phyloP scores from a whole-genome alignment of 2,797 vertebrate genomes.

The Gallinago stenura region DNA sequence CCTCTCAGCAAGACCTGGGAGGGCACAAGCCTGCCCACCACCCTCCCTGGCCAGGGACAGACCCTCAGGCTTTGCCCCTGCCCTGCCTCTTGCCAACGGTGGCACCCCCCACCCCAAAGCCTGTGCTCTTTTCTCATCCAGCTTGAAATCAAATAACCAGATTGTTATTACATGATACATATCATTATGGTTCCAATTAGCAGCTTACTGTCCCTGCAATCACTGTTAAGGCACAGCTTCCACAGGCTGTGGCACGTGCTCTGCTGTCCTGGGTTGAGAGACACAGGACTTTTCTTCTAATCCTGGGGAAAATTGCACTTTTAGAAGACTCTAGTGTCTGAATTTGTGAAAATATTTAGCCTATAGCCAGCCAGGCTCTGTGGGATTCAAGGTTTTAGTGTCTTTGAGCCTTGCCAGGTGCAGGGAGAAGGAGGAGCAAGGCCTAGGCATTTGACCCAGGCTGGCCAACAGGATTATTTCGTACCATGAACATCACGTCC shows the following conservation, averaged over 20 bases:
- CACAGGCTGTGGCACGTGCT: accelerated
- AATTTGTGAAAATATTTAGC: too few species aligned
- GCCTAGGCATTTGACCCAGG: too few species aligned
- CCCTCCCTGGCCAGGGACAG: background rate
- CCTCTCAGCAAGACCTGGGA: background rate
- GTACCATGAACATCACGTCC: too few species aligned
- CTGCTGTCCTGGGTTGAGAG: background rate
- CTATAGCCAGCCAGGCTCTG: too few species aligned
- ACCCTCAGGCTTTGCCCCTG: background rate
- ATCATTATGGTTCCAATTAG: background rate
- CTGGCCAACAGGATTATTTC: too few species aligned
- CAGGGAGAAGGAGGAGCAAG: too few species aligned
- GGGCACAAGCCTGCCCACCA: background rate
- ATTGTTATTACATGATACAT: background rate
- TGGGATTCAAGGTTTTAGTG: too few species aligned
- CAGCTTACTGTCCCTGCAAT: background rate
- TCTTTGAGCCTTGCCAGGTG: too few species aligned
- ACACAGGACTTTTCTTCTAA: too few species aligned
- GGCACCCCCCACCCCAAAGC: accelerated
- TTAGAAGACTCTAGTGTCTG: too few species aligned
- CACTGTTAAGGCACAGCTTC: background rate
- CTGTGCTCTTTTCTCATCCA: background rate
- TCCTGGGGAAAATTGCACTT: too few species aligned
- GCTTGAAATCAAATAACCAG: background rate
- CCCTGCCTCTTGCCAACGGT: background rate